Conservation (phyloP, 2,888 invertebrate genomes). For the Cantharis nigra region DNA sequence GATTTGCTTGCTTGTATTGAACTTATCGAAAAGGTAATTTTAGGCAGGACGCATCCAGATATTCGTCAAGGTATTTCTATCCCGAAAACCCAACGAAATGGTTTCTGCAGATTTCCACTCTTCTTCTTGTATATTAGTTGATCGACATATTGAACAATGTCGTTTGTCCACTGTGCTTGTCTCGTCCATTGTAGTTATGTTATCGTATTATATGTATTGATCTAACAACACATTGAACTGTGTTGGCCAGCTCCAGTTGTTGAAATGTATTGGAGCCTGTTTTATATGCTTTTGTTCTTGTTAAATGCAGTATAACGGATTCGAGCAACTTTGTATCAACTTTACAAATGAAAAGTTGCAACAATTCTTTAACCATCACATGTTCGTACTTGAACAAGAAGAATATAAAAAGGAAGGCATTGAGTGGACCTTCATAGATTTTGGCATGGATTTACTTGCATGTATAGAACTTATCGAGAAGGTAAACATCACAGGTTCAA, state of each 20-base stretch:
- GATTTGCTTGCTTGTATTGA: constrained; percentile 95
- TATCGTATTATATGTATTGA: neutral
- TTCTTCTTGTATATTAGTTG: neutral
- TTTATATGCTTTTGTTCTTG: constrained; percentile 4
- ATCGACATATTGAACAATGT: constrained; percentile 1
- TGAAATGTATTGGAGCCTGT: neutral
- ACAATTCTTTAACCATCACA: constrained; percentile 81
- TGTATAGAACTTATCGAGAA: constrained; percentile 70
- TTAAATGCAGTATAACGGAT: constrained; percentile 25
- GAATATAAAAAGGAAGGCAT: constrained; percentile 77
- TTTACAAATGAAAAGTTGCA: constrained; percentile 80
- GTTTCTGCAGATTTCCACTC: neutral
- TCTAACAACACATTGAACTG: constrained; percentile 4
- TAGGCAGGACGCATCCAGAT: neutral
- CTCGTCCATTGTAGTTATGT: neutral
- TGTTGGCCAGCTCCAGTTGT: constrained; percentile 1
- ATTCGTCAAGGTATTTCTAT: neutral
- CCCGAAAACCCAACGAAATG: neutral
- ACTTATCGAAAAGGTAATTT: constrained; percentile 87
- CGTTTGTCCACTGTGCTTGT: neutral
- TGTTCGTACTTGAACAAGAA: constrained; percentile 80
- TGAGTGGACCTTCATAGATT: constrained; percentile 78
- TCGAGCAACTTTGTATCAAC: constrained; percentile 78
- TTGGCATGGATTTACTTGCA: constrained; percentile 73
- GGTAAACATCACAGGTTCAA: constrained; percentile 46